phyloP scores from a whole-genome alignment of 2,888 invertebrate genomes.

The Electrophaes corylata region DNA sequence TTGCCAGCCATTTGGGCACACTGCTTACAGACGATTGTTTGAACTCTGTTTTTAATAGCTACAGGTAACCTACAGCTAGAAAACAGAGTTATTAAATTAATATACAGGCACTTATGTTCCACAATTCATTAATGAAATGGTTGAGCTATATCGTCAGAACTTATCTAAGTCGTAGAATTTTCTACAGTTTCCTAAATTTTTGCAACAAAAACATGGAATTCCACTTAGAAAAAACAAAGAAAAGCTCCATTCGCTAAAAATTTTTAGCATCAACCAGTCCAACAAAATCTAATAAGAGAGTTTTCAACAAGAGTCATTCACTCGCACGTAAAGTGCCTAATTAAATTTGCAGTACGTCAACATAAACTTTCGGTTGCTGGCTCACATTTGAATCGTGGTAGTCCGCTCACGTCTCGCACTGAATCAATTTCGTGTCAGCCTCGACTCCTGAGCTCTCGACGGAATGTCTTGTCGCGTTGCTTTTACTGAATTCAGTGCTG shows the following conservation, averaged over 20 bases:
- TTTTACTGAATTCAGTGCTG: conserved; percentile 48
- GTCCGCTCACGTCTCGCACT: conserved; percentile 74
- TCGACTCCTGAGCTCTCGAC: conserved; percentile 58
- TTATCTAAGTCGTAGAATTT: no score
- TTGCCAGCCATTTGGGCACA: no score
- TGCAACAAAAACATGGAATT: no score
- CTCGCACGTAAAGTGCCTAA: conserved; percentile 52
- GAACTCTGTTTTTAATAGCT: no score
- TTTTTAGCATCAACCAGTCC: not conserved
- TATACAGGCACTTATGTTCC: no score
- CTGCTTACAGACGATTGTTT: no score
- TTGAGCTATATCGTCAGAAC: no score
- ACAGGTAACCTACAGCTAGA: no score
- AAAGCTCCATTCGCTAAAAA: not conserved
- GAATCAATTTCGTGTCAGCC: conserved; percentile 80
- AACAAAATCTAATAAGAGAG: conserved; percentile 11
- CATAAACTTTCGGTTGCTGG: conserved; percentile 69
- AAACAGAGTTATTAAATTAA: no score
- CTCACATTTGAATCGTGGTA: conserved; percentile 74
- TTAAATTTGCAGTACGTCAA: conserved; percentile 69
- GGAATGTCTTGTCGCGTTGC: conserved; percentile 49
- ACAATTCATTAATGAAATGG: no score
- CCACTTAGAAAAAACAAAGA: not conserved
- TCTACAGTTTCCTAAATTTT: no score
- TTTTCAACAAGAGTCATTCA: conserved; percentile 25